phyloP scores from a whole-genome alignment of 2,113 vertebrate species.

The Otolemur garnettii region DNA sequence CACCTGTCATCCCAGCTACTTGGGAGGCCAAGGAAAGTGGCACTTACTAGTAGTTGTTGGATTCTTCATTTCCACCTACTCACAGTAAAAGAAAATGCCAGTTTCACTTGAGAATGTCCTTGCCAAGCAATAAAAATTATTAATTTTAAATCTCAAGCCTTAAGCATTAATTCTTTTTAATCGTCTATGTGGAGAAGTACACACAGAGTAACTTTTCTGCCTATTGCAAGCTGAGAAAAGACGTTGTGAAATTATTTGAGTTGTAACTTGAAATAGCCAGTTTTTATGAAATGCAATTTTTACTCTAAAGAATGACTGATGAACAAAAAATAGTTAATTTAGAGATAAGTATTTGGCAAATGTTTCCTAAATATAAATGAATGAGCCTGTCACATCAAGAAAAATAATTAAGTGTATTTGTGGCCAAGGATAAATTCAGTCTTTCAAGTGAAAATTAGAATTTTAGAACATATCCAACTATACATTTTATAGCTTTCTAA shows the following conservation, averaged over 20 bases:
- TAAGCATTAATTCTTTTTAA: neutral
- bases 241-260: neutral
- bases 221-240: neutral
- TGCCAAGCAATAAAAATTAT: slow-evolving; percentile 59
- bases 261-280: neutral
- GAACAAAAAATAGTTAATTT: slow-evolving; percentile 3
- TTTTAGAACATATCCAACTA: slow-evolving; percentile 20
- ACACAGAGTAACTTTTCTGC: neutral
- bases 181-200: neutral
- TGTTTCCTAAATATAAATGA: slow-evolving; percentile 41
- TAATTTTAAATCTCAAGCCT: slow-evolving; percentile 48
- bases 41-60: neutral
- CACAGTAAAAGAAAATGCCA: slow-evolving; percentile 45
- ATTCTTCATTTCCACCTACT: neutral
- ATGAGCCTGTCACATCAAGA: neutral
- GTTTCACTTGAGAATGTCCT: slow-evolving; percentile 23
- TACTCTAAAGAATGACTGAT: slow-evolving; percentile 14
- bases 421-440: slow-evolving; percentile 46
- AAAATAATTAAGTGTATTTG: slow-evolving; percentile 11
- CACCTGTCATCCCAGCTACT: no score
- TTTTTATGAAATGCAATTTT: slow-evolving; percentile 33
- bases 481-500: slow-evolving; percentile 33
- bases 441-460: slow-evolving; percentile 51
- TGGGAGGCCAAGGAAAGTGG: no score
- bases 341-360: slow-evolving; percentile 41